These are phyloP conservation scores for Lagopus leucura DNA, from an alignment of 2,113 vertebrate genomes.

Conservation along the genomic window DNA sequence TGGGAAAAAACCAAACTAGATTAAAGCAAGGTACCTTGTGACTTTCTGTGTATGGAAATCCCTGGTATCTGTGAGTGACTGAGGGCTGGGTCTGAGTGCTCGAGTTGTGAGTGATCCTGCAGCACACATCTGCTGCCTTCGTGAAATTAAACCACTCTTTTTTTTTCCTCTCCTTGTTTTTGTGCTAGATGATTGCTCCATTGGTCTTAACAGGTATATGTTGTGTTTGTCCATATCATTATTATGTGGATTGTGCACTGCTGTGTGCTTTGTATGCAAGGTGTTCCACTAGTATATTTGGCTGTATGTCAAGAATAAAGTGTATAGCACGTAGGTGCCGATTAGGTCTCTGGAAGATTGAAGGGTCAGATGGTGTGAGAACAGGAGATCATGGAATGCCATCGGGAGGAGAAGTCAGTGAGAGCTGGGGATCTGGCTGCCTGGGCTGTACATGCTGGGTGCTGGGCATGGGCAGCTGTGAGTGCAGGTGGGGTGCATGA, in stretches of 20 bases:
- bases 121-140: neutral
- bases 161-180: neutral
- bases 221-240: fast-evolving
- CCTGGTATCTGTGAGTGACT: neutral
- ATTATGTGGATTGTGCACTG: neutral
- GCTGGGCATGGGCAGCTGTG: neutral
- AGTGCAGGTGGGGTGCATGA: neutral
- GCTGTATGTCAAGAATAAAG: neutral
- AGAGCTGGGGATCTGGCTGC: neutral
- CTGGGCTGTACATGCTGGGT: neutral
- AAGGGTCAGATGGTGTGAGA: neutral
- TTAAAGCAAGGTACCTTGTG: neutral
- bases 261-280: neutral
- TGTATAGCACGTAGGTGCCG: neutral
- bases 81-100: neutral
- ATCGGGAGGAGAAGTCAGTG: neutral
- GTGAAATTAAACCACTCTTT: neutral
- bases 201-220: neutral
- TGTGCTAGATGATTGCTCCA: neutral
- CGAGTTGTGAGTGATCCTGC: neutral
- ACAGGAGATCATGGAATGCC: neutral
- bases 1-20: neutral
- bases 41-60: neutral
- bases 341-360: neutral
- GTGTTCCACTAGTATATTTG: neutral